Evolutionary conservation across 92 coral and sea anemone species (phyloP), one percentile per base, ranked within the genome.

Genomic region (Phenganax stokvisi): DNA sequence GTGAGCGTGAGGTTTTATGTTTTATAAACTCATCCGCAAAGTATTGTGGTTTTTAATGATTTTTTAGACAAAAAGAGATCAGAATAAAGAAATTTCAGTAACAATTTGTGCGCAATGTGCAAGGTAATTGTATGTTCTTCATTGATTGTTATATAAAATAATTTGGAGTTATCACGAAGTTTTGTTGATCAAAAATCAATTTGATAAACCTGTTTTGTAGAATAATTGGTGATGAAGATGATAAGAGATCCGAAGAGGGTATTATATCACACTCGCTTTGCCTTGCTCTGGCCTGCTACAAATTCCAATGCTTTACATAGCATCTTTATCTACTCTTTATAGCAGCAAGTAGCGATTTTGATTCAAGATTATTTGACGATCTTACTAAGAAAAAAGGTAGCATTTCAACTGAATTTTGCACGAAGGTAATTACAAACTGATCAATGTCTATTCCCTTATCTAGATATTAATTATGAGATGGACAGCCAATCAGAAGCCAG

Each of bases 91-190:
- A 4, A 87, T 93, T 17, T 87, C 91, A 67, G 98, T 93, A 56
- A 93, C 97, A 78, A 93, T 93, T 57, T 93, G 98, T 74, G 98
- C 97, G 11, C 87, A 97, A 72, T 93, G 98, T 83, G 98, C 98
- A 52, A 93, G 92, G 97, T 93, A 83, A 56, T 86, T 90, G 88
- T 55, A 92, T 90, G 20, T 37, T 37, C 47, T 37, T 1, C 47
- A 37, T 37, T 37, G 47, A 37, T 37, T 37, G 47, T 37, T 37
- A 37, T 37, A 37, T 37, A 37, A 37, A 37, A 37, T 37, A 37
- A 37, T 37, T 37, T 37, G 47, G 1, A 37, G 47, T 1, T 37
- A 37, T 37, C 47, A 37, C 47, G 47, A 37, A 37, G 47, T 37
- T 37, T 4, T 37, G 4, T 37, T 37, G 47, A 37, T 37, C 47